These are phyloP conservation scores for Eleginops maclovinus DNA, from an alignment of 2,113 vertebrate species.

Conservation along the genomic window DNA sequence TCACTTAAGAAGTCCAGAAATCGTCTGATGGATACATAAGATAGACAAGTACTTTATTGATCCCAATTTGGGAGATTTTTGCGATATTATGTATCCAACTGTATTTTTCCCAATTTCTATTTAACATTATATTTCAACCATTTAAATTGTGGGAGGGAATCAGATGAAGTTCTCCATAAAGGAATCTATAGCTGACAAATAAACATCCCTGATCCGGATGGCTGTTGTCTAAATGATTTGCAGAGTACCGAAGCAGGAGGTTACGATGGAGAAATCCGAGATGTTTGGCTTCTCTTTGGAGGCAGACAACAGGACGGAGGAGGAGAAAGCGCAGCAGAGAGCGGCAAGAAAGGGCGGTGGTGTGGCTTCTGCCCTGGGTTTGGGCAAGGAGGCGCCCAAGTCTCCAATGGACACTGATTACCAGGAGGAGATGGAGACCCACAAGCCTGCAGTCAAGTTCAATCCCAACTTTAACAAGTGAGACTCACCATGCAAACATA, in stretches of 20 bases:
- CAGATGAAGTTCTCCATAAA: neutral
- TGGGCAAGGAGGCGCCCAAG: constrained; percentile 73
- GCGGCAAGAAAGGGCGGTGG: constrained; percentile 44
- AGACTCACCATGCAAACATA: constrained; percentile 52
- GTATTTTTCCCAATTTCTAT: too few relatives aligned
- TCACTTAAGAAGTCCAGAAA: too few relatives aligned
- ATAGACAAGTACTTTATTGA: too few relatives aligned
- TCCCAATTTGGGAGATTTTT: too few relatives aligned
- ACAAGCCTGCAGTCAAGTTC: constrained; percentile 81
- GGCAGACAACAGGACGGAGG: constrained; percentile 77
- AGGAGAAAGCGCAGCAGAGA: constrained; percentile 52
- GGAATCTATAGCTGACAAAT: neutral
- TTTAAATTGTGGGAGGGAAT: neutral
- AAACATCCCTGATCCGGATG: neutral
- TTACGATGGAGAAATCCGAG: constrained; percentile 86
- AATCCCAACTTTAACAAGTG: constrained; percentile 84
- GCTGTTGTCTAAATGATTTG: constrained; percentile 5
- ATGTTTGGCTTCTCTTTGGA: constrained; percentile 76
- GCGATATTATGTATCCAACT: too few relatives aligned
- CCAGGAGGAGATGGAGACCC: constrained; percentile 82
- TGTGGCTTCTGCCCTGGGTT: constrained; percentile 70
- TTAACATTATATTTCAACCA: too few relatives aligned
- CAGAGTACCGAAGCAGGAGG: constrained; percentile 16
- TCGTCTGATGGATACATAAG: too few relatives aligned
- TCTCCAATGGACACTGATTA: constrained; percentile 90